phyloP scores from a whole-genome alignment of 2,888 invertebrate genomes.

The Hirtodrosophila duncani region DNA sequence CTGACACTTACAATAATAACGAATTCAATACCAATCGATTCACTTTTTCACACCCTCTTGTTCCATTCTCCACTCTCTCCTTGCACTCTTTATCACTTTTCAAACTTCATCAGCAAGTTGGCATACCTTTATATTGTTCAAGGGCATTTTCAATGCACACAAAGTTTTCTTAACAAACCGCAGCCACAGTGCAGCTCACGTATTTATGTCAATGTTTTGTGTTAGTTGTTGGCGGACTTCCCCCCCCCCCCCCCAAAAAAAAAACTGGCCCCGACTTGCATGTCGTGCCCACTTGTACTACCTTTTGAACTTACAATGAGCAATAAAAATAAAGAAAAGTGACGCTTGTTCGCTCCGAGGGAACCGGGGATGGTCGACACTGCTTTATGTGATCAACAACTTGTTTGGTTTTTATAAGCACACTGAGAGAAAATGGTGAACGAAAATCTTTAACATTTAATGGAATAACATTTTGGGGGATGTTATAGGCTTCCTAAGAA shows the following conservation, averaged over 20 bases:
- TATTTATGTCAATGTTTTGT: slow-evolving; percentile 71
- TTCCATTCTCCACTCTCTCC: slow-evolving; percentile 14
- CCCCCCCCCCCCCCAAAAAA: slow-evolving; percentile 1
- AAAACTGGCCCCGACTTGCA: slow-evolving; percentile 43
- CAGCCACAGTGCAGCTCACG: slow-evolving; percentile 40
- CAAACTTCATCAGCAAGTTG: slow-evolving; percentile 43
- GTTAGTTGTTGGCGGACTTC: slow-evolving; percentile 36
- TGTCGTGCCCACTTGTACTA: slow-evolving; percentile 66
- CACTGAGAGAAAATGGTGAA: too few relatives aligned
- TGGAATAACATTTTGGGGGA: too few relatives aligned
- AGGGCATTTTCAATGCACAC: slow-evolving; percentile 31
- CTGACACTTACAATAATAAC: too few relatives aligned
- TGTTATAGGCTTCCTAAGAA: too few relatives aligned
- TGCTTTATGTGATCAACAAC: slow-evolving; percentile 70
- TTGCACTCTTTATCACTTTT: slow-evolving; percentile 1
- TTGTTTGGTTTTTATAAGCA: slow-evolving; percentile 65
- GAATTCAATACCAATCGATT: too few relatives aligned
- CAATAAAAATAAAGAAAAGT: slow-evolving; percentile 42
- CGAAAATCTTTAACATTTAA: too few relatives aligned
- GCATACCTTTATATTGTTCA: slow-evolving; percentile 44
- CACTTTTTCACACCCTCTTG: too few relatives aligned
- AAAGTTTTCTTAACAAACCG: slow-evolving; percentile 48
- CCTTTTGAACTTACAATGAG: slow-evolving; percentile 55
- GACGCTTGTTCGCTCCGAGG: slow-evolving; percentile 29
- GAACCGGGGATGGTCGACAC: slow-evolving; percentile 29